These are phyloP conservation scores for Spisula subtruncata DNA, from an alignment of 2,888 invertebrate species.

Conservation along the genomic window DNA sequence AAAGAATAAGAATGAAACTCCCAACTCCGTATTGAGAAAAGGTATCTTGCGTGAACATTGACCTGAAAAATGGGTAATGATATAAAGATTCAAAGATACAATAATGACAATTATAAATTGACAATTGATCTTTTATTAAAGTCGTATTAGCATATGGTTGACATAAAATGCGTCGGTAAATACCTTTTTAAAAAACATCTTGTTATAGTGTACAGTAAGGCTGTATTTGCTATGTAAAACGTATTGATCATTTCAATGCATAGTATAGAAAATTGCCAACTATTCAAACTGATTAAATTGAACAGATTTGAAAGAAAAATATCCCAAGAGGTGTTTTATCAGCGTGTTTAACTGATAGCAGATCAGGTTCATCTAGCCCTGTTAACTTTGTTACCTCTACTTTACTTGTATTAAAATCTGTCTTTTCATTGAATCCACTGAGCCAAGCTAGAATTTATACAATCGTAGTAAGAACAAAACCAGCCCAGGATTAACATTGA, in stretches of 20 bases:
- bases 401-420: conserved; percentile 34
- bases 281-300: conserved; percentile 36
- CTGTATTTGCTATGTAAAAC: too few species aligned
- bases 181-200: conserved; percentile 9
- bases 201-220: background rate
- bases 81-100: background rate
- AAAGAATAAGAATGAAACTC: too few species aligned
- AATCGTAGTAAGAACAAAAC: conserved; percentile 32
- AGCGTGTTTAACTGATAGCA: conserved; percentile 14
- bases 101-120: background rate
- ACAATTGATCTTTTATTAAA: conserved; percentile 21
- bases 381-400: conserved; percentile 13
- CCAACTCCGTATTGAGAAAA: background rate
- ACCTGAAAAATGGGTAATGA: background rate
- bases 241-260: background rate
- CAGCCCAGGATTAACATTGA: conserved; percentile 14
- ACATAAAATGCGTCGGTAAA: conserved; percentile 5
- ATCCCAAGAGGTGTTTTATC: conserved; percentile 27
- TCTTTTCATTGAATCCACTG: conserved; percentile 38
- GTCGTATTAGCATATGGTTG: background rate
- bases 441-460: conserved; percentile 10
- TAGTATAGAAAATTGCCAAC: conserved; percentile 26
- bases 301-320: conserved; percentile 38
- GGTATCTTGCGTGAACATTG: background rate
- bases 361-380: conserved; percentile 15